A percentile compares a stretch with the other conserved stretches of the same genome.
These are phyloP conservation scores for Heliothis peltigera DNA, from an alignment of 2,888 invertebrate genomes.

Conservation along the genomic window DNA sequence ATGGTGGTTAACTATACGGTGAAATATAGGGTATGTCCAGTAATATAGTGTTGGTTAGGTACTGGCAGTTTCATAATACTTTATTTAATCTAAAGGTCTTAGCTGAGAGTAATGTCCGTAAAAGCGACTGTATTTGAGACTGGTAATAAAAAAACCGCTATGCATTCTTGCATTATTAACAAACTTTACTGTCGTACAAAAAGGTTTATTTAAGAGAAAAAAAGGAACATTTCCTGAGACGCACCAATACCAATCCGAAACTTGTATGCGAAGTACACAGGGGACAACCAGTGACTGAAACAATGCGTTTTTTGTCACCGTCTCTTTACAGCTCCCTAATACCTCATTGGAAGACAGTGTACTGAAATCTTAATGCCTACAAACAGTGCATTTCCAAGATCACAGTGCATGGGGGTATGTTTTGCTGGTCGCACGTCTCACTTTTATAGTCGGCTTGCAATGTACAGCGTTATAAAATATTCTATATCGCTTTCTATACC, in stretches of 20 bases:
- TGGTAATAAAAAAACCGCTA: too few species aligned
- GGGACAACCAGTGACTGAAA: background rate
- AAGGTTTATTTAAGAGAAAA: too few species aligned
- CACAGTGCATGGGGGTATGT: constrained; percentile 29
- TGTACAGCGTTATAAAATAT: constrained; percentile 45
- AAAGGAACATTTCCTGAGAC: too few species aligned
- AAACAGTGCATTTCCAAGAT: constrained; percentile 31
- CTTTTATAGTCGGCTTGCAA: constrained; percentile 49
- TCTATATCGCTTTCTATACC: constrained; percentile 28
- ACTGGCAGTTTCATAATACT: background rate
- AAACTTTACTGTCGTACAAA: too few species aligned
- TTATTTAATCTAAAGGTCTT: background rate
- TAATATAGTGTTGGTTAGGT: background rate
- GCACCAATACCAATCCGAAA: too few species aligned
- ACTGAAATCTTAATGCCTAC: constrained; percentile 35
- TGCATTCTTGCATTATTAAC: too few species aligned
- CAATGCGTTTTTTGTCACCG: background rate
- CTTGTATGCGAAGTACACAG: too few species aligned
- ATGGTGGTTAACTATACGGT: constrained; percentile 21
- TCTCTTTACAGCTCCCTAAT: background rate
- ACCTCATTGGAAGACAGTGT: constrained; percentile 1
- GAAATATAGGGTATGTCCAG: too few species aligned
- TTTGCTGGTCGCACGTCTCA: constrained; percentile 51
- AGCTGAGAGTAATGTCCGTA: background rate
- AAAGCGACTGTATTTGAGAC: background rate